Evolutionary conservation across 2,113 vertebrate species (phyloP).

Genomic region (Poeciliopsis retropinna): DNA sequence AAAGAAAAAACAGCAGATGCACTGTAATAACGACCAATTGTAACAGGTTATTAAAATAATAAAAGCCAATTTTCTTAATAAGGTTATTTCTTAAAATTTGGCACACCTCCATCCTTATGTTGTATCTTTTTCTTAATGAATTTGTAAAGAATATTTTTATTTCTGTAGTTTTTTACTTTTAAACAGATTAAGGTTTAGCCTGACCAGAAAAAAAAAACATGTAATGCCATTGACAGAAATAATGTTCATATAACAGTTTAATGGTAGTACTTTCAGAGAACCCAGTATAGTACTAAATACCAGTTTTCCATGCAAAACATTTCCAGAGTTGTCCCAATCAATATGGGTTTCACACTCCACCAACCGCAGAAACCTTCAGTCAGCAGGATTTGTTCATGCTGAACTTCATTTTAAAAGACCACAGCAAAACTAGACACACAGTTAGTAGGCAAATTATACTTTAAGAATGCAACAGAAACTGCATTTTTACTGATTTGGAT

Average conservation of each 20-base stretch:
- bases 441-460: constrained; percentile 22
- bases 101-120: neutral
- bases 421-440: constrained; percentile 34
- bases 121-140: neutral
- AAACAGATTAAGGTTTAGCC: too few species aligned
- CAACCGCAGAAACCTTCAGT: constrained; percentile 32
- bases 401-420: constrained; percentile 43
- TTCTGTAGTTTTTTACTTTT: neutral
- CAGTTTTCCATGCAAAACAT: constrained; percentile 19
- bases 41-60: neutral
- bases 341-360: constrained; percentile 41
- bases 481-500: neutral
- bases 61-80: neutral
- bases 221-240: too few species aligned
- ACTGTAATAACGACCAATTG: neutral
- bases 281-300: neutral
- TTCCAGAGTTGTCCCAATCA: constrained; percentile 30
- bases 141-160: neutral
- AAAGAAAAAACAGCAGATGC: neutral
- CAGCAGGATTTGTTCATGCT: constrained; percentile 59
- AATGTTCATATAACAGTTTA: too few species aligned
- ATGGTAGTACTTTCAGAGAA: too few species aligned
- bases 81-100: neutral
- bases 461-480: neutral
- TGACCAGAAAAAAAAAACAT: neutral